Evolutionary conservation across 2,888 invertebrate genomes (phyloP).

Genomic region (Drosophila prostipennis): DNA sequence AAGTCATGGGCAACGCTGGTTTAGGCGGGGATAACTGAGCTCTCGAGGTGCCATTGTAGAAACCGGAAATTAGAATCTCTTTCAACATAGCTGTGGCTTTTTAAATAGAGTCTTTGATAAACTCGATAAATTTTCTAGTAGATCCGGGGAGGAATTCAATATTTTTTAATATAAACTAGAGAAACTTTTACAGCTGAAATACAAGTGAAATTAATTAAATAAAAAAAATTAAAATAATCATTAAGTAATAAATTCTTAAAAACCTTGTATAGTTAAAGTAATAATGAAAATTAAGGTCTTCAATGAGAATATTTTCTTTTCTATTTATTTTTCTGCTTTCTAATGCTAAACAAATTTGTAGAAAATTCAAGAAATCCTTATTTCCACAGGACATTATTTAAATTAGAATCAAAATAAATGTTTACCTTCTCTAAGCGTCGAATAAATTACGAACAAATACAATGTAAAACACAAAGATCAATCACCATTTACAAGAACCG

Average conservation of each 20-base stretch:
- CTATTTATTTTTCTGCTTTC: too few relatives aligned
- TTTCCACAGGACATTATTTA: background rate
- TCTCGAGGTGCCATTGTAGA: background rate
- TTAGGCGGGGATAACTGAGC: background rate
- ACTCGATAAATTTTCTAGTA: background rate
- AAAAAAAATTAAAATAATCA: too few relatives aligned
- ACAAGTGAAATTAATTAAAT: too few relatives aligned
- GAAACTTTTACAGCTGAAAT: too few relatives aligned
- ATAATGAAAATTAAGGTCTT: too few relatives aligned
- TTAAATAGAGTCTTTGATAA: background rate
- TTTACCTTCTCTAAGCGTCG: background rate
- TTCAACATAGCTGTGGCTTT: background rate
- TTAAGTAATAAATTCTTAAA: too few relatives aligned
- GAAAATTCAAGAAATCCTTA: too few relatives aligned
- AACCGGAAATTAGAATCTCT: background rate
- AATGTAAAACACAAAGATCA: constrained; percentile 33
- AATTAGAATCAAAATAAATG: background rate
- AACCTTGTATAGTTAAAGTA: too few relatives aligned
- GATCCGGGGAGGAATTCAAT: too few relatives aligned
- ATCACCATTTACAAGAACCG: constrained; percentile 14
- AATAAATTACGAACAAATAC: background rate
- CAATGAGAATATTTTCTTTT: too few relatives aligned
- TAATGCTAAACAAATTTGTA: too few relatives aligned
- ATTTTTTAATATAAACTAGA: too few relatives aligned
- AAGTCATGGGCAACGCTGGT: background rate